Conservation (phyloP, 2,113 vertebrate species). For the Chaetorhynchus papuensis region DNA sequence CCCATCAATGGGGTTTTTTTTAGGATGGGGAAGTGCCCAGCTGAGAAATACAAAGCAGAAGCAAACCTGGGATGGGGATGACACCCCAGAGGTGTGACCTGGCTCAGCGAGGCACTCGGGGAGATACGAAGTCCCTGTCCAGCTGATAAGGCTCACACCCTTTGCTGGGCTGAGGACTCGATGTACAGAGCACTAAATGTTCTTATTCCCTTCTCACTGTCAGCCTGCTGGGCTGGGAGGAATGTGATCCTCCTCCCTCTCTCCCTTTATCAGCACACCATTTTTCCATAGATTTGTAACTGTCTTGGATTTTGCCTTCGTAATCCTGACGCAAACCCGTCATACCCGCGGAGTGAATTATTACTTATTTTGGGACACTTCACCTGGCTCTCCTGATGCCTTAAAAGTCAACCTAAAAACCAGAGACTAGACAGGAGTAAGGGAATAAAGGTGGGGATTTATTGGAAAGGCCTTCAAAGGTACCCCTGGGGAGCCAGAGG, state of each 20-base stretch:
- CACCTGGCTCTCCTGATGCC: not conserved
- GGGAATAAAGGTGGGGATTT: no score
- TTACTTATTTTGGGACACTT: not conserved
- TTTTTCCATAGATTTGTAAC: not conserved
- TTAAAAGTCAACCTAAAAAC: no score
- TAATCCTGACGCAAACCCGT: not conserved
- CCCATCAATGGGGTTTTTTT: not conserved
- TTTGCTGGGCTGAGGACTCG: not conserved
- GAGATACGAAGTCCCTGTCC: accelerated
- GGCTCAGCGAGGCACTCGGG: not conserved
- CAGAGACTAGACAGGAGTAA: no score
- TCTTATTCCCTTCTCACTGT: not conserved
- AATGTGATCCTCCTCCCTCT: not conserved
- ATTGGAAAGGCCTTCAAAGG: no score
- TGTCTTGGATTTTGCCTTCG: not conserved
- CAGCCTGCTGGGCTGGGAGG: not conserved
- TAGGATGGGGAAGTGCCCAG: not conserved
- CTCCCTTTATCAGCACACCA: not conserved
- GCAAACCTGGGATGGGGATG: not conserved
- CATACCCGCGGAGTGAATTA: not conserved
- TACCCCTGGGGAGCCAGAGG: no score
- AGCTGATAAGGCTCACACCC: not conserved
- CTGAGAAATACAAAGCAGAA: not conserved
- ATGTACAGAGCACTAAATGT: not conserved
- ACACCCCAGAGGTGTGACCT: not conserved